Evolutionary conservation across 2,888 invertebrate genomes (phyloP).

Genomic region (Brachyptera putata): DNA sequence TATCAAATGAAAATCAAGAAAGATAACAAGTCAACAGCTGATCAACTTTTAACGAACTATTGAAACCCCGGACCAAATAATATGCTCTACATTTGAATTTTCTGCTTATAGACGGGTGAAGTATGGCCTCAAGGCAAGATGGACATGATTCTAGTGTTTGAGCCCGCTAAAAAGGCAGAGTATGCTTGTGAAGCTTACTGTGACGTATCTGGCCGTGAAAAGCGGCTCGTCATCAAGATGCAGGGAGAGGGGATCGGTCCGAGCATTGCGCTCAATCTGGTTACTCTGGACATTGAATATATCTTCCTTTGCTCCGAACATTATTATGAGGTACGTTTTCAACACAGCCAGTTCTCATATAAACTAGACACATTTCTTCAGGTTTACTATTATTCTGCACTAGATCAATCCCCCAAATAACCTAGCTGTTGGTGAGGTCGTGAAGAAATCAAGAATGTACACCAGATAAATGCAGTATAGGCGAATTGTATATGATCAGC

Average conservation of each 20-base stretch:
- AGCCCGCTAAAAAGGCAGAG: slow-evolving; percentile 51
- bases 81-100: no score
- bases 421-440: no score
- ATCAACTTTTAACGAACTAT: no score
- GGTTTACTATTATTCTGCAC: no score
- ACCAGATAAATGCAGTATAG: no score
- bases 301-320: slow-evolving; percentile 57
- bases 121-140: slow-evolving; percentile 55
- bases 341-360: background rate
- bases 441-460: no score
- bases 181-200: slow-evolving; percentile 52
- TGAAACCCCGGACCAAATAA: no score
- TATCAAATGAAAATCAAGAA: no score
- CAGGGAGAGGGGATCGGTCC: slow-evolving; percentile 56
- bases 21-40: no score
- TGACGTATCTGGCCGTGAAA: slow-evolving; percentile 53
- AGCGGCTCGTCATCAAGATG: slow-evolving; percentile 24
- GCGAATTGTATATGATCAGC: no score
- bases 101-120: slow-evolving; percentile 50
- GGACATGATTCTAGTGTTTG: slow-evolving; percentile 53
- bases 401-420: no score
- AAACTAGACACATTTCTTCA: no score
- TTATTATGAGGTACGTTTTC: slow-evolving; percentile 52
- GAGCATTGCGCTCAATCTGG: slow-evolving; percentile 51
- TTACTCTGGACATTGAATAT: slow-evolving; percentile 53